Conservation (phyloP, 2,888 invertebrate genomes). For the Notodonta ziczac region DNA sequence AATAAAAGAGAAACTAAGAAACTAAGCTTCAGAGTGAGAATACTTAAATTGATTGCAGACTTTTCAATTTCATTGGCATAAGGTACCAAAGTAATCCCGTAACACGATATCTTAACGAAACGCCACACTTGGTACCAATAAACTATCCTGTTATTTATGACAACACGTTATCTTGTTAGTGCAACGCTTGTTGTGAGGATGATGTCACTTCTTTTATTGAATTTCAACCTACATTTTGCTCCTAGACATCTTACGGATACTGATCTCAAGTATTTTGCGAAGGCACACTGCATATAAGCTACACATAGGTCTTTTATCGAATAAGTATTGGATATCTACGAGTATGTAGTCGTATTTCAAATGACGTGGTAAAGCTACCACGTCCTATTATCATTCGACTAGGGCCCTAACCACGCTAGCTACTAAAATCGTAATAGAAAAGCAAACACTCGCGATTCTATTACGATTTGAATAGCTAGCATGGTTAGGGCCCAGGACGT, state of each 20-base stretch:
- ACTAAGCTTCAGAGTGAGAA: no score
- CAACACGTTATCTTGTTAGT: conserved; percentile 30
- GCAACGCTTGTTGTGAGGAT: conserved; percentile 22
- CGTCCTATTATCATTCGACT: no score
- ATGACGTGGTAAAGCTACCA: no score
- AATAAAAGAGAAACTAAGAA: no score
- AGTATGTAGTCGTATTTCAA: no score
- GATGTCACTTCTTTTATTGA: conserved; percentile 25
- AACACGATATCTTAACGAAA: conserved; percentile 37
- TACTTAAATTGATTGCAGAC: no score
- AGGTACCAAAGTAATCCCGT: neutral
- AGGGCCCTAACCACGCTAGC: no score
- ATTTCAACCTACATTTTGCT: neutral
- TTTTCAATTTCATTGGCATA: no score
- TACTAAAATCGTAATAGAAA: no score
- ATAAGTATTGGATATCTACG: neutral
- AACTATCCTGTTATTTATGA: conserved; percentile 33
- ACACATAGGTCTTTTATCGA: neutral
- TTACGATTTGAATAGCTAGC: no score
- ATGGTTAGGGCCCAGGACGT: no score
- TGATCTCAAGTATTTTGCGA: neutral
- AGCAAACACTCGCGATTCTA: no score
- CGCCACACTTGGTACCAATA: conserved; percentile 25
- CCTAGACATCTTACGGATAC: neutral
- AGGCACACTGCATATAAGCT: neutral